Evolutionary conservation across 2,888 invertebrate species (phyloP).

Genomic region (Meandrusa payeni): DNA sequence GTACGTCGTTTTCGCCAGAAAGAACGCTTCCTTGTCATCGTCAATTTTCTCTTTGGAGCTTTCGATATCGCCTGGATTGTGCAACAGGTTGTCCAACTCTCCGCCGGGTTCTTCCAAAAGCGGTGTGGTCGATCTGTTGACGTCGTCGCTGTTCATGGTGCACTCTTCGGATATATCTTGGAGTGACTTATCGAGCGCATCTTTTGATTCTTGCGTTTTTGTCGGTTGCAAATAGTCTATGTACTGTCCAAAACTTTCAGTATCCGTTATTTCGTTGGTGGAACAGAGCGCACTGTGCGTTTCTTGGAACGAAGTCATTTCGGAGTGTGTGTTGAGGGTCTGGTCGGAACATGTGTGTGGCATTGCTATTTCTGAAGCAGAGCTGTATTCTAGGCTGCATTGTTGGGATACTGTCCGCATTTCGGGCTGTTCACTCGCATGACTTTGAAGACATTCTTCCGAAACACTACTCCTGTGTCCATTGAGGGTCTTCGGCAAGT

Average conservation of each 20-base stretch:
- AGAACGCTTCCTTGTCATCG: slow-evolving; percentile 63
- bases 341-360: slow-evolving; percentile 76
- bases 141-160: slow-evolving; percentile 69
- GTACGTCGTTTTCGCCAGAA: slow-evolving; percentile 65
- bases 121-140: slow-evolving; percentile 55
- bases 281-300: slow-evolving; percentile 73
- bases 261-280: slow-evolving; percentile 74
- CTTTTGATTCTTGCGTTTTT: slow-evolving; percentile 57
- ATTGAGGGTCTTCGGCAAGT: slow-evolving; percentile 50
- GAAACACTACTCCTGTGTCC: slow-evolving; percentile 66
- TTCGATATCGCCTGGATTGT: slow-evolving; percentile 38
- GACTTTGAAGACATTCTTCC: slow-evolving; percentile 69
- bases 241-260: slow-evolving; percentile 75
- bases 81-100: slow-evolving; percentile 59
- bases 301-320: slow-evolving; percentile 71
- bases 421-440: slow-evolving; percentile 64
- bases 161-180: slow-evolving; percentile 74
- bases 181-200: slow-evolving; percentile 59
- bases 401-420: slow-evolving; percentile 86
- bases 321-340: slow-evolving; percentile 72
- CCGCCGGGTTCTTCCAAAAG: slow-evolving; percentile 46
- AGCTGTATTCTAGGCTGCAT: slow-evolving; percentile 86
- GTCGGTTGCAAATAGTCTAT: slow-evolving; percentile 67
- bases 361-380: slow-evolving; percentile 78
- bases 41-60: slow-evolving; percentile 60